Evolutionary conservation across 2,113 vertebrate genomes (phyloP).

Genomic region (Microcebus jonahi): DNA sequence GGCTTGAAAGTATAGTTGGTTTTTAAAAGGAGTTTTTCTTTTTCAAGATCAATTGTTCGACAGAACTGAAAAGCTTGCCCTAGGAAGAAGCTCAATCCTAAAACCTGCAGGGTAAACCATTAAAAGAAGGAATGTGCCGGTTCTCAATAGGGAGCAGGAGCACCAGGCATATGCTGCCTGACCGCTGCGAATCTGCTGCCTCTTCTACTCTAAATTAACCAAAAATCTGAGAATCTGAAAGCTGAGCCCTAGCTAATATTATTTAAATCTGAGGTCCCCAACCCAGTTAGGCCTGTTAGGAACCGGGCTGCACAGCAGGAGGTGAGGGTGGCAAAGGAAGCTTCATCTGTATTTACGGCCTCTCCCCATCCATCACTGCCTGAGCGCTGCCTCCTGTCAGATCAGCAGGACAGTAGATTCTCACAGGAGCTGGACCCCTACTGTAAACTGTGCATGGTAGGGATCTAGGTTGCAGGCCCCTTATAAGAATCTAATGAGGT

Average conservation of each 20-base stretch:
- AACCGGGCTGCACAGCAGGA: too few relatives aligned
- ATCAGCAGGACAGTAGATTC: too few relatives aligned
- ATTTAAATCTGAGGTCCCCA: constrained; percentile 29
- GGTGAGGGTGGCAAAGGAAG: too few relatives aligned
- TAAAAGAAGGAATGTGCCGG: constrained; percentile 36
- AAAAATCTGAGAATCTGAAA: constrained; percentile 67
- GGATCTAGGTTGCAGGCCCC: too few relatives aligned
- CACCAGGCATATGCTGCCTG: not conserved
- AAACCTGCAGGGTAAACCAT: constrained; percentile 50
- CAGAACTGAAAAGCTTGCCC: constrained; percentile 53
- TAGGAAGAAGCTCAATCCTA: constrained; percentile 43
- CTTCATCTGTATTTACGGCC: too few relatives aligned
- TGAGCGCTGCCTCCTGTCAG: too few relatives aligned
- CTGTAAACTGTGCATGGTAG: too few relatives aligned
- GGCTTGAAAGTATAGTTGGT: constrained; percentile 40
- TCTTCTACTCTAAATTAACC: constrained; percentile 38
- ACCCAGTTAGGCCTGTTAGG: too few relatives aligned
- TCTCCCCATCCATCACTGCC: too few relatives aligned
- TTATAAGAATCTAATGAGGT: too few relatives aligned
- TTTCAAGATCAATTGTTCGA: constrained; percentile 58
- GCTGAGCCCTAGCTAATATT: constrained; percentile 58
- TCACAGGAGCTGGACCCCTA: too few relatives aligned
- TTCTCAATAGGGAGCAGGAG: not conserved
- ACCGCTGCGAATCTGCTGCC: not conserved
- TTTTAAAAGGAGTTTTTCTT: constrained; percentile 63